A percentile compares a stretch with the other conserved stretches of the same genome.
Conservation (phyloP, 2,797 vertebrate species). For the Acanthornis magna region DNA sequence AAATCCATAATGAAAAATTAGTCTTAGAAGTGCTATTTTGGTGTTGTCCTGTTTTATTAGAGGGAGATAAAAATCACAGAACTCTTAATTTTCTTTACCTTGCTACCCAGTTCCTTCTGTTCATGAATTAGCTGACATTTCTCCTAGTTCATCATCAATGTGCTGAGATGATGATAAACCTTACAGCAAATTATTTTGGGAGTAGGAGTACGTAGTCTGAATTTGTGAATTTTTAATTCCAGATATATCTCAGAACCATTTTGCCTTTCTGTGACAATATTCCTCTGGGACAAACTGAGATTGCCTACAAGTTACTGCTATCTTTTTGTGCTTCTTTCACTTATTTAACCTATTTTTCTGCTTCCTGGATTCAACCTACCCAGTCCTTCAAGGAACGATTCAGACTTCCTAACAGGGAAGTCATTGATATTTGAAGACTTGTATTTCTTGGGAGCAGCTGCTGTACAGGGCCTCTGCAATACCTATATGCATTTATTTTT, state of each 20-base stretch:
- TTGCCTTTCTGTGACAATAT: not conserved
- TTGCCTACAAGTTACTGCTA: not conserved
- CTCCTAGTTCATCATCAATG: not conserved
- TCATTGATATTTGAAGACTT: not conserved
- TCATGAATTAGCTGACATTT: not conserved
- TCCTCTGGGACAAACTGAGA: not conserved
- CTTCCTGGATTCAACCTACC: not conserved
- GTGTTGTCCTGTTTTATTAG: not conserved
- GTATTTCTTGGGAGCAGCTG: not conserved
- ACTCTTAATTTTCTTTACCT: not conserved
- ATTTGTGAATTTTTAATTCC: slow-evolving; percentile 4
- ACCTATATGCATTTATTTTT: not conserved
- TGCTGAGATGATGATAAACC: not conserved
- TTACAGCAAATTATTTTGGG: not conserved
- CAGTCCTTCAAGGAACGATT: not conserved
- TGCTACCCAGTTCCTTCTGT: not conserved
- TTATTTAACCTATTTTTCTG: not conserved
- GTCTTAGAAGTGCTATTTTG: not conserved
- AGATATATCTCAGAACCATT: not conserved
- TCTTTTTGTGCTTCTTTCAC: not conserved
- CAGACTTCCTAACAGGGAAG: not conserved
- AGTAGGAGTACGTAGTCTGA: not conserved
- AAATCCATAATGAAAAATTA: not conserved
- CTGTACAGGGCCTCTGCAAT: not conserved
- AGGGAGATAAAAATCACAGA: not conserved